phyloP scores from a whole-genome alignment of 2,888 invertebrate species.

The Dicroscelio sp. region DNA sequence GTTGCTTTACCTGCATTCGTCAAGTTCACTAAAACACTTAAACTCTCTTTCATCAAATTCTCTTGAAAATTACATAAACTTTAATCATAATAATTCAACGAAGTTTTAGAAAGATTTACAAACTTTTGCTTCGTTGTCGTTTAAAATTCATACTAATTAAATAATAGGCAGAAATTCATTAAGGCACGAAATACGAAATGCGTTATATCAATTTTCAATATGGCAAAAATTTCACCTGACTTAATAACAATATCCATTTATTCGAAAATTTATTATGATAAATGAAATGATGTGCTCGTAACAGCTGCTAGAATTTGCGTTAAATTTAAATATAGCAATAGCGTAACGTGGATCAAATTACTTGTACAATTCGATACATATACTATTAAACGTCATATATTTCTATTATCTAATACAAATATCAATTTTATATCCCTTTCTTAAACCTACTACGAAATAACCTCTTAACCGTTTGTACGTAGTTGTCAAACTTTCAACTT shows the following conservation, averaged over 20 bases:
- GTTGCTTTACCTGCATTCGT: neutral
- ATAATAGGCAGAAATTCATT: neutral
- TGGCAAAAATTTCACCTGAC: too few species aligned
- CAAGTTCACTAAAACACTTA: slow-evolving; percentile 32
- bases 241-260: neutral
- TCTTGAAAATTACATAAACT: slow-evolving; percentile 48
- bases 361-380: too few species aligned
- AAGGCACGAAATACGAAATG: neutral
- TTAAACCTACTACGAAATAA: neutral
- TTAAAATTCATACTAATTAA: slow-evolving; percentile 15
- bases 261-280: slow-evolving; percentile 40
- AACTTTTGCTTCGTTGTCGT: slow-evolving; percentile 11
- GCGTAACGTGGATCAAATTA: too few species aligned
- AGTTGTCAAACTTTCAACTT: slow-evolving; percentile 14
- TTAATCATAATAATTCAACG: slow-evolving; percentile 37
- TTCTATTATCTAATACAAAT: slow-evolving; percentile 23
- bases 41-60: slow-evolving; percentile 34
- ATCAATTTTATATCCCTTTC: slow-evolving; percentile 54
- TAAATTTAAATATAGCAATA: too few species aligned
- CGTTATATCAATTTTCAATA: neutral
- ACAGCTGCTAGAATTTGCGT: neutral
- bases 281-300: slow-evolving; percentile 27
- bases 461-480: slow-evolving; percentile 28
- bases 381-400: too few species aligned
- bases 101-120: slow-evolving; percentile 41